Evolutionary conservation across 2,888 invertebrate genomes (phyloP).

Genomic region (Nomada flava): DNA sequence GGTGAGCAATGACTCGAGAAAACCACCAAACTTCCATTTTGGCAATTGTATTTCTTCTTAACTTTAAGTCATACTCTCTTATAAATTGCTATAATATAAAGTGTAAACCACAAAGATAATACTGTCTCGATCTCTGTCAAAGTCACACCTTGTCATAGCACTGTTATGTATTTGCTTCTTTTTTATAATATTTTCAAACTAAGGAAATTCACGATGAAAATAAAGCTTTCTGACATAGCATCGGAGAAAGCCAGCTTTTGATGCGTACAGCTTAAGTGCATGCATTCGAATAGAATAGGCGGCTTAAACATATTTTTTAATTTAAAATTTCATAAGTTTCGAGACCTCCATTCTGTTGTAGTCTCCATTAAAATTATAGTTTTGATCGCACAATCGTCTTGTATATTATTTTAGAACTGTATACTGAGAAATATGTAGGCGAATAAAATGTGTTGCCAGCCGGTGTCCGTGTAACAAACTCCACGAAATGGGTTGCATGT

Average conservation of each 20-base stretch:
- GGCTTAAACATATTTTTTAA: constrained; percentile 6
- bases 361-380: constrained; percentile 3
- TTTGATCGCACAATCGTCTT: neutral
- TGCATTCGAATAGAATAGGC: neutral
- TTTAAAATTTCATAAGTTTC: constrained; percentile 6
- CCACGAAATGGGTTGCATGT: neutral
- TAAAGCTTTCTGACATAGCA: constrained; percentile 1
- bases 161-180: neutral
- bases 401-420: constrained; percentile 3
- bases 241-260: neutral
- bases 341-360: neutral
- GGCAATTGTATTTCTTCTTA: constrained; percentile 5
- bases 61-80: constrained; percentile 38
- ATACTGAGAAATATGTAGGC: neutral
- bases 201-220: neutral
- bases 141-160: constrained; percentile 26
- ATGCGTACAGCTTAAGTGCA: neutral
- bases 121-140: neutral
- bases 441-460: neutral
- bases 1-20: constrained; percentile 88
- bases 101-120: neutral
- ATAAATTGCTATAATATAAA: constrained; percentile 17
- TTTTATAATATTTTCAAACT: constrained; percentile 6
- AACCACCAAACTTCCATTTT: constrained; percentile 83
- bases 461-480: neutral